Percentiles rank a stretch among this genome's conserved stretches.
These are phyloP conservation scores for Nasonia vitripennis DNA, from an alignment of 1,140 invertebrate species.

Conservation along the genomic window DNA sequence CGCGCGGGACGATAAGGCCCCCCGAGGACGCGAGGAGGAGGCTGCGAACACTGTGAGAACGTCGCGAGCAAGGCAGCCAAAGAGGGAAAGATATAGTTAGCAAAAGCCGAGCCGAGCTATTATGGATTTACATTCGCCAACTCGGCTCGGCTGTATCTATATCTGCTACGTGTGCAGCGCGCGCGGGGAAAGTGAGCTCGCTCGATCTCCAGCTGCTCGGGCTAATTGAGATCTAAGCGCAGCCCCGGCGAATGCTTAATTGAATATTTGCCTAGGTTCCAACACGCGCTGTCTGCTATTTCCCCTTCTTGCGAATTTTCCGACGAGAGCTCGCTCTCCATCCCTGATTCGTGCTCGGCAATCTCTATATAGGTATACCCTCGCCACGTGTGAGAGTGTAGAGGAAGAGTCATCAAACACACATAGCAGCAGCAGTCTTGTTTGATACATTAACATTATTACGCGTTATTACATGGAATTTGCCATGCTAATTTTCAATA, in stretches of 20 bases:
- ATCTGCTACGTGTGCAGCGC: too few relatives aligned
- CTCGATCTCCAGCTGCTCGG: neutral
- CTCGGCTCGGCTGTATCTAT: neutral
- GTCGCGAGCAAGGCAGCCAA: constrained; percentile 29
- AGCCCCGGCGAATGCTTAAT: constrained; percentile 36
- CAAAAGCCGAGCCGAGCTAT: constrained; percentile 25
- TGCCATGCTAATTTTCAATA: constrained; percentile 43
- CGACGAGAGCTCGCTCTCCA: neutral
- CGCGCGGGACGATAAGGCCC: constrained; percentile 63
- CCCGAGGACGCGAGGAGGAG: constrained; percentile 13
- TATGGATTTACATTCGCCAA: constrained; percentile 46
- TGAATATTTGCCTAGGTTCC: constrained; percentile 45
- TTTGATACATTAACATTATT: constrained; percentile 24
- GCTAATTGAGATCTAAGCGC: constrained; percentile 51
- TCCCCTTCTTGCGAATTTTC: constrained; percentile 13
- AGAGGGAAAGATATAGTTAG: constrained; percentile 49
- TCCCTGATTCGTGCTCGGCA: too few relatives aligned
- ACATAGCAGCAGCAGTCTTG: neutral
- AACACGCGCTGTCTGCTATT: neutral
- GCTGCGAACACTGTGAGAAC: constrained; percentile 35
- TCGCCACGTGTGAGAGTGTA: too few relatives aligned
- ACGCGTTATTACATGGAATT: constrained; percentile 34
- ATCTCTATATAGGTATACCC: too few relatives aligned
- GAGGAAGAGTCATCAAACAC: too few relatives aligned
- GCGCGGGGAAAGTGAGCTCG: constrained; percentile 12